A percentile compares a stretch with the other conserved stretches of the same genome.
These are phyloP conservation scores for Xanthorhoe designata DNA, from an alignment of 2,888 invertebrate species.

Conservation along the genomic window DNA sequence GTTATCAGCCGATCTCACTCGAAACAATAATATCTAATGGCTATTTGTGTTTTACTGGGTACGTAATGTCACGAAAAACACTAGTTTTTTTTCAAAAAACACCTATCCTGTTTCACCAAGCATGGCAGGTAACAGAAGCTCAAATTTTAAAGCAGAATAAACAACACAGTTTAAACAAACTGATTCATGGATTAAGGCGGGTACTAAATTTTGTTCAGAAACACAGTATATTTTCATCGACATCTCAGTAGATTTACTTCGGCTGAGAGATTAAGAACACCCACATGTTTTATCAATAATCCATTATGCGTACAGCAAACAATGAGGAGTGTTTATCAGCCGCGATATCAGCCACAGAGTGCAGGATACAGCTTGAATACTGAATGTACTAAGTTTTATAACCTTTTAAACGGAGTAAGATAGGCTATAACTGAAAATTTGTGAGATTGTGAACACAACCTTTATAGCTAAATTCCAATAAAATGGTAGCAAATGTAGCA, in stretches of 20 bases:
- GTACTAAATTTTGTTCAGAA: conserved; percentile 38
- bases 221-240: conserved; percentile 60
- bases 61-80: no score
- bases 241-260: conserved; percentile 69
- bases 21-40: no score
- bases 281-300: conserved; percentile 85
- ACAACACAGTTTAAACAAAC: background rate
- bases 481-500: no score
- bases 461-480: no score
- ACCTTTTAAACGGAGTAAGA: no score
- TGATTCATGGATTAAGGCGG: background rate
- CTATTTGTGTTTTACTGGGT: no score
- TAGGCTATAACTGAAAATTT: no score
- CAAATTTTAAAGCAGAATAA: background rate
- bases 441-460: no score
- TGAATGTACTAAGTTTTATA: background rate
- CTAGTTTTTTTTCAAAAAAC: no score
- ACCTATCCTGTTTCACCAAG: no score
- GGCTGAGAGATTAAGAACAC: conserved; percentile 77
- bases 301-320: conserved; percentile 82
- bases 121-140: background rate
- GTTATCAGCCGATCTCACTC: no score
- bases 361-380: conserved; percentile 6
- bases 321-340: conserved; percentile 79
- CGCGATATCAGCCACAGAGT: conserved; percentile 57